Evolutionary conservation across 2,113 vertebrate genomes (phyloP), one percentile per base, ranked within the genome.

Genomic region (Tetrao urogallus): DNA sequence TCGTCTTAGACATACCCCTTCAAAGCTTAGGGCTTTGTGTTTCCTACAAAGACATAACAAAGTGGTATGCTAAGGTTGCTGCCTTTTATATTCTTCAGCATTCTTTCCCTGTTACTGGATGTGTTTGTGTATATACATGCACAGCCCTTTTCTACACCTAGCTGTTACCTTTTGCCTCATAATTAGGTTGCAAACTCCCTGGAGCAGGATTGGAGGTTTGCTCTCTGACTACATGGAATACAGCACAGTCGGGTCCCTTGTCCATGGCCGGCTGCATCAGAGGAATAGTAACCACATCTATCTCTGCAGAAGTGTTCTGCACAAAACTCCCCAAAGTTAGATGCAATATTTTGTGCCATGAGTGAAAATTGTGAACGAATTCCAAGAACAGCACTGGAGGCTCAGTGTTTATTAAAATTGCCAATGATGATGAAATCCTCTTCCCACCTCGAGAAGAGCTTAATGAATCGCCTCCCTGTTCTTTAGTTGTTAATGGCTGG

Each of bases 1-100:
- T 54, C 30, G 42, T 73, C 78, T 94, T 82, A 70, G 58, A 95
- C 82, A 88, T 80, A 13, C 40, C 63, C 48, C 58, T 82, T 95
- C 82, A 91, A 89, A 92, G 48, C 27, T 0, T 30, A 54, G 0
- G 58, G 30, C 30, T 58, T 89, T 38, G 17, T 86, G 34, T 56
- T 88, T 77, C 76, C 42, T 50, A 64, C 42, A 77, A 94, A 91
- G 74, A 42, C 24, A 4, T 80, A 82, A 76, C 40, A 94, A 85
- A 86, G 13, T 24, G 6, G 2, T 56, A 28, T 15, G 24, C 57
- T 85, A 88, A 64, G 65, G 42, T 66, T 77, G n/a, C 28, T 77
- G 45, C 42, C 65, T 89, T 87, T 73, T 47, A 60, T 94, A 38
- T 67, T 74, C 32, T 54, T 79, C 9, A 6, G 20, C 76, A 25